Evolutionary conservation across 1,140 invertebrate genomes (phyloP), one percentile per base, ranked within the genome.

Genomic region (Lethrus apterus): DNA sequence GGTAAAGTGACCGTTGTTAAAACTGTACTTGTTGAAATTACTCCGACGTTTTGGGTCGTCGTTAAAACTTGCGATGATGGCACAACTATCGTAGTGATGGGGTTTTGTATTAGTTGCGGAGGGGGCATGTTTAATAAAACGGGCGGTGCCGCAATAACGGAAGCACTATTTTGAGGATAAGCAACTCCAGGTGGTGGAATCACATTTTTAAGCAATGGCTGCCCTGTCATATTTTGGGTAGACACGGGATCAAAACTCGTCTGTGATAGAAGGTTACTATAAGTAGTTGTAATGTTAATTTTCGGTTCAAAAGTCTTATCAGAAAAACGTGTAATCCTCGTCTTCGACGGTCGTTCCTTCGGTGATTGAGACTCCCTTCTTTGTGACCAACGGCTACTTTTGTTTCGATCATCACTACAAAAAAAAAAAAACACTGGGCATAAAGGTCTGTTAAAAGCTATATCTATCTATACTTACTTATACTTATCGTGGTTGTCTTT

Each of bases 51-150:
- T 14, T 30, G 13, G 8, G 18, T 23, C 9, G 38, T 43, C 20
- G 48, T 43, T 26, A 50, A 36, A 10, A 42, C 42, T 26, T 56
- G 38, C 8, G 57, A 46, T 38, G 57, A 50, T 18, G 57, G 49
- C 21, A 54, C 29, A 17, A 57, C 36, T 38, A 52, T 33, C 8
- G 49, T 40, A 17, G 51, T 35, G 36, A 44, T 34, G 44, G 51
- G 23, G 46, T 26, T 48, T 49, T 52, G 58, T 19, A 61, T 30
- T 14, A 63, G 53, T 50, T 63, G 64, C 23, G 63, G 59, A 20
- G 66, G 62, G 8, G 67, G 62, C 38, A 72, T 61, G 38, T 63
- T 64, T 20, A 68, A 59, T 19, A 71, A 49, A 15, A 66, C 60
- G 3, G 67, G 64, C 10, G 60, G 58, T 8, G 59, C 55, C 21